Base-by-base conservation (phyloP, 2,797 vertebrate species). In the Sebastes nivosus region DNA sequence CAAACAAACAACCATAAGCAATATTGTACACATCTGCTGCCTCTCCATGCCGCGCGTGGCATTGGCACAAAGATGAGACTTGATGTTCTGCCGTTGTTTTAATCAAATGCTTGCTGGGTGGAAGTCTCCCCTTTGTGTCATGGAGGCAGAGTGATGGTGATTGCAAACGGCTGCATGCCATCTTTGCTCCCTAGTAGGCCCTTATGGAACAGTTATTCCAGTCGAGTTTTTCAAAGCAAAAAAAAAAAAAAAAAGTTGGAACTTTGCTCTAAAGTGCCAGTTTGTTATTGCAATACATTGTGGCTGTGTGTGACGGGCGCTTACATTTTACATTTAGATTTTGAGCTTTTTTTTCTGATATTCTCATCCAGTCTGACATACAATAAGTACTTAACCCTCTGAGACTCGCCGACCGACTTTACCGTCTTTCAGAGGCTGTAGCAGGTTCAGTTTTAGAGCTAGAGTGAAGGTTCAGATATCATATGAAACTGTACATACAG, bases 101-200 rank as follows among this genome's bases (percentile, higher is more conserved):
- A 90, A 92, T 95, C 92, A 91, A 89, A 83, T 79, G 83, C 92
- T 90, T 87, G 90, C 91, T 91, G 91, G 27, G 90, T 83, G 75
- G 73, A 91, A 77, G 80, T 87, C 85, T 92, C 94, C 89, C 90
- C 79, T 84, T 79, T 73, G 88, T 91, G 87, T 88, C 88, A 79
- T 91, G 82, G 85, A 90, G 81, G 80, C 71, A 87, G 91, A 93
- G 83, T 89, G 89, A 94, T 93, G 91, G 82, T 92, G 87, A 93
- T 94, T 94, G 89, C 91, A 89, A 92, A 92, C 90, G 71, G 84
- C 92, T 85, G 81, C 81, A 66, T 82, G 86, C 87, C 87, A 83
- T 85, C 85, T 74, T 77, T 67, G 69, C 89, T 92, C 84, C 86
- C 81, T 77, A 32, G 79, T 76, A 72, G 77, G 77, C 63, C 74